Conservation (phyloP, 2,888 invertebrate genomes). For the Ichneumoninae sp. region DNA sequence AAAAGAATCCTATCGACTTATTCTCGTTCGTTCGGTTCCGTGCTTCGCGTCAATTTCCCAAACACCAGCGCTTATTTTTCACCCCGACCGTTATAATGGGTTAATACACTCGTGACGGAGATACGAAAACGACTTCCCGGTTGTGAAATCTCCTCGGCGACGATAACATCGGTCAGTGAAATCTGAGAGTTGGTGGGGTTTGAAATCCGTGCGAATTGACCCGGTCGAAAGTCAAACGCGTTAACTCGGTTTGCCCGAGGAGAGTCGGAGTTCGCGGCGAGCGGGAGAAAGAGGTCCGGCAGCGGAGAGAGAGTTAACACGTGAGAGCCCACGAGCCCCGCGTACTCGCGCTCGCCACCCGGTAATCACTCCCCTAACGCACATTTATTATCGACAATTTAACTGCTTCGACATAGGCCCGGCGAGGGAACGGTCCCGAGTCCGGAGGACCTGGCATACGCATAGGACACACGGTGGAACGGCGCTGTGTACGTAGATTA, state of each 20-base stretch:
- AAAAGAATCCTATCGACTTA: constrained; percentile 13
- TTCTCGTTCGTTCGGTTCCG: constrained; percentile 6
- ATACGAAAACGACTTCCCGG: constrained; percentile 1
- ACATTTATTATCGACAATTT: constrained; percentile 83
- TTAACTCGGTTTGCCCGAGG: constrained; percentile 43
- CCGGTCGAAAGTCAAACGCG: constrained; percentile 37
- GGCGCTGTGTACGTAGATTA: constrained; percentile 22
- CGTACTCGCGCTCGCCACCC: constrained; percentile 30
- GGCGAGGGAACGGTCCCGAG: constrained; percentile 49
- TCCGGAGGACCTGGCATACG: not conserved
- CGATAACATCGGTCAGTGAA: constrained; percentile 10
- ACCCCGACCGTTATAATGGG: constrained; percentile 30
- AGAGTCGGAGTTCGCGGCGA: constrained; percentile 15
- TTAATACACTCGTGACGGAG: constrained; percentile 30
- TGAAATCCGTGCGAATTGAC: constrained; percentile 35
- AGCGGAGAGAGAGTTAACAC: constrained; percentile 38
- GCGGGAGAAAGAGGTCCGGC: constrained; percentile 26
- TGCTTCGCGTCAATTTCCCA: constrained; percentile 36
- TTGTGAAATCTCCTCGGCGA: not conserved
- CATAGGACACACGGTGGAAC: constrained; percentile 6
- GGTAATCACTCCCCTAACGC: constrained; percentile 72
- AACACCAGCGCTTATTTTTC: constrained; percentile 13
- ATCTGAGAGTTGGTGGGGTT: constrained; percentile 19
- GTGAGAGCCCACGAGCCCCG: constrained; percentile 54
- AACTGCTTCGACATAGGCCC: constrained; percentile 80